Evolutionary conservation across 2,797 vertebrate species (phyloP).

Genomic region (Cyprinella venusta): DNA sequence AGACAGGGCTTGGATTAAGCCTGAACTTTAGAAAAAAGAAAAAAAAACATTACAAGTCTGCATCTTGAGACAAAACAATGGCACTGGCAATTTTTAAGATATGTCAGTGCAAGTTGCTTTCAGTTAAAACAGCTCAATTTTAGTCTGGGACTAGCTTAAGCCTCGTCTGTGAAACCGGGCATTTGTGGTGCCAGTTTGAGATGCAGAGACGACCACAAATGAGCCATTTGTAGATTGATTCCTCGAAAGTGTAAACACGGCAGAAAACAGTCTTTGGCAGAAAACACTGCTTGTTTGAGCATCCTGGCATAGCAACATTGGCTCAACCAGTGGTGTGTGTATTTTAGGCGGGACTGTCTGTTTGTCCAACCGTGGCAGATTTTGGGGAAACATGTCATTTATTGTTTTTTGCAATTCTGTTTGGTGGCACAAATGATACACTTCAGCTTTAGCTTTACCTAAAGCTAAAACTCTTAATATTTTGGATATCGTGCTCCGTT

Average conservation of each 20-base stretch:
- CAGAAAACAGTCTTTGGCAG: background rate
- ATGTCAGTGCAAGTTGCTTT: background rate
- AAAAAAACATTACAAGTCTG: too few relatives aligned
- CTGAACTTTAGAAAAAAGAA: too few relatives aligned
- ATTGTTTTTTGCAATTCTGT: background rate
- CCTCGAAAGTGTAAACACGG: background rate
- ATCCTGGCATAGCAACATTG: background rate
- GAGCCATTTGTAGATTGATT: constrained; percentile 1
- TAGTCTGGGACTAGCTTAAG: background rate
- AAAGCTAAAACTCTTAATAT: constrained; percentile 37
- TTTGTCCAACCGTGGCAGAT: background rate
- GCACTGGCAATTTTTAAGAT: background rate
- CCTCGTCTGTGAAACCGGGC: background rate
- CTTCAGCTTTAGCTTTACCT: constrained; percentile 36
- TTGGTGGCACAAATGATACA: background rate
- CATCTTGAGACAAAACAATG: background rate
- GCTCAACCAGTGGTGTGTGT: background rate
- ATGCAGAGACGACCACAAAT: background rate
- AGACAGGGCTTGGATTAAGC: background rate
- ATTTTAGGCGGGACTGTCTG: background rate
- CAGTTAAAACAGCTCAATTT: background rate
- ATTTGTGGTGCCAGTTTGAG: constrained; percentile 3
- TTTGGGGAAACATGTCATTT: background rate
- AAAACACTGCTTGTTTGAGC: background rate
- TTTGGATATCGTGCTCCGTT: constrained; percentile 24